phyloP scores from a whole-genome alignment of 2,797 vertebrate species.

The Columba guinea region DNA sequence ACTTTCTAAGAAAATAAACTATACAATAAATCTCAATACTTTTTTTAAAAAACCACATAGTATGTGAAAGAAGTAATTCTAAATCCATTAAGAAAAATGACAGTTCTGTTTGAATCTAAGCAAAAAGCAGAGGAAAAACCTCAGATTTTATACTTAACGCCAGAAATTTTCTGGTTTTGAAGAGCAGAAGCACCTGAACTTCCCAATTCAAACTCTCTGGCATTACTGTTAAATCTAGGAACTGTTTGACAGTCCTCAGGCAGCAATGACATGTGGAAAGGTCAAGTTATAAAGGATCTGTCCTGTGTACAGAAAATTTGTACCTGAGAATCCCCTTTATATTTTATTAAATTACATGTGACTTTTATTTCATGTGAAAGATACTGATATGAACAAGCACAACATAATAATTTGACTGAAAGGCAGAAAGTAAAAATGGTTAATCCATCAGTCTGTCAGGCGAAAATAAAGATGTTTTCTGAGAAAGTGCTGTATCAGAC shows the following conservation, averaged over 20 bases:
- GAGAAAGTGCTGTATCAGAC: not conserved
- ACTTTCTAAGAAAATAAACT: not conserved
- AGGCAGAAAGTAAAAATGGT: not conserved
- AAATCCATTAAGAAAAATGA: not conserved
- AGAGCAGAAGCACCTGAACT: not conserved
- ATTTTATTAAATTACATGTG: not conserved
- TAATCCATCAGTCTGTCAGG: not conserved
- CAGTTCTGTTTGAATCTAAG: not conserved
- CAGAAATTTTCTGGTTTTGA: not conserved
- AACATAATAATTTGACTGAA: not conserved
- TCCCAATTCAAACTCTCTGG: not conserved
- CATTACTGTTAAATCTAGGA: not conserved
- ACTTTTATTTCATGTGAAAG: not conserved
- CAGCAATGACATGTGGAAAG: not conserved
- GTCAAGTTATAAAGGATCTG: not conserved
- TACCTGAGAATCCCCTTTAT: not conserved
- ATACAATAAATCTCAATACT: accelerated
- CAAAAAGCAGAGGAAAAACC: not conserved
- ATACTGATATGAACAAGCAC: not conserved
- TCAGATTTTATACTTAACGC: not conserved
- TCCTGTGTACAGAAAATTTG: not conserved
- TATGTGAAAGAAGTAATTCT: not conserved
- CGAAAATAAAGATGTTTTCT: not conserved
- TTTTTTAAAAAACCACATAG: not conserved
- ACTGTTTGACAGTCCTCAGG: not conserved